Evolutionary conservation across 2,113 vertebrate genomes (phyloP).

Genomic region (Caranx melampygus): DNA sequence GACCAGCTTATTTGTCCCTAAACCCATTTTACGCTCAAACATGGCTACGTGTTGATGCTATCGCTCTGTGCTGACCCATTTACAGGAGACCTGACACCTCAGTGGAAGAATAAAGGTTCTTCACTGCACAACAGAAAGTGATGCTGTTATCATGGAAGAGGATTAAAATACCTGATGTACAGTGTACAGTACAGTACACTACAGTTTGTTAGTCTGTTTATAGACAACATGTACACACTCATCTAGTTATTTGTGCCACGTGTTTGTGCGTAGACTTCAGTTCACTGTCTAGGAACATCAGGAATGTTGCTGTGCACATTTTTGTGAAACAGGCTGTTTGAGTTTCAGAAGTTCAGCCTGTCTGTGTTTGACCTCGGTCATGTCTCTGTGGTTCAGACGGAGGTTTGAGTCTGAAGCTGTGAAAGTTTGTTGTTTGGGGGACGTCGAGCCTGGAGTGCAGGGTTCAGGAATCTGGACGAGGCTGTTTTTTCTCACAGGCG

Average conservation of each 20-base stretch:
- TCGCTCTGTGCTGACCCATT: conserved; percentile 40
- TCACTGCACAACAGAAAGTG: not conserved
- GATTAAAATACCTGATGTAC: not conserved
- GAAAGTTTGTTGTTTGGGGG: conserved; percentile 13
- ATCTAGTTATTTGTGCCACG: not conserved
- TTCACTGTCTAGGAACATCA: conserved; percentile 39
- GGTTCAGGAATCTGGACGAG: conserved; percentile 52
- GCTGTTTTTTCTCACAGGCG: conserved; percentile 49
- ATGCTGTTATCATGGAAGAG: not conserved
- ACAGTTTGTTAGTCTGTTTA: too few relatives aligned
- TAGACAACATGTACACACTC: not conserved
- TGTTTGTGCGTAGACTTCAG: not conserved
- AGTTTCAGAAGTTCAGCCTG: not conserved
- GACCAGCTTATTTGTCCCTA: conserved; percentile 10
- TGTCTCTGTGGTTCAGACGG: not conserved
- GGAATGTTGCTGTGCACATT: conserved; percentile 40
- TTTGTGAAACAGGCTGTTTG: conserved; percentile 11
- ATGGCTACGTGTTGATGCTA: conserved; percentile 10
- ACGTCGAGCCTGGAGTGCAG: conserved; percentile 9
- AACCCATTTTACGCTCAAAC: conserved; percentile 35
- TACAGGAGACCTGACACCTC: conserved; percentile 21
- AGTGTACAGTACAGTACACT: not conserved
- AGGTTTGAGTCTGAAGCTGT: conserved; percentile 8
- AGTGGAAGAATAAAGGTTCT: not conserved
- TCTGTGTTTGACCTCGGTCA: conserved; percentile 8